Conservation (phyloP, 2,888 invertebrate species). For the Lasius platythorax region DNA sequence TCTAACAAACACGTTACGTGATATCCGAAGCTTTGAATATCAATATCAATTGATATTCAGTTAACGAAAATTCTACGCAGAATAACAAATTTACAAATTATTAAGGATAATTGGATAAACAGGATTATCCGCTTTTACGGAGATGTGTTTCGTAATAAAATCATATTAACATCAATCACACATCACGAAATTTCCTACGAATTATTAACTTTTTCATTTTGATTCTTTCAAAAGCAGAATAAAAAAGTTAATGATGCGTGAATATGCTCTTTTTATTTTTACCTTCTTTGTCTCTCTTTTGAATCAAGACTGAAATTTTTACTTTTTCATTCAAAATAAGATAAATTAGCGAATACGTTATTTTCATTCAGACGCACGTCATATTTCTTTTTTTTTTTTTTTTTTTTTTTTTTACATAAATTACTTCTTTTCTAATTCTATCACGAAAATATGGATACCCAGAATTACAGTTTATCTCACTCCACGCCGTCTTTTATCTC, state of each 20-base stretch:
- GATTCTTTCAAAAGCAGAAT: not conserved
- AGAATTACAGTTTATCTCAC: not conserved
- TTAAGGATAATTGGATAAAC: not conserved
- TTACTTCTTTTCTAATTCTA: not conserved
- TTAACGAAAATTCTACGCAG: not conserved
- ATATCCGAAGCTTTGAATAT: slow-evolving; percentile 8
- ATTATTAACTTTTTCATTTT: not conserved
- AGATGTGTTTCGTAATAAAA: not conserved
- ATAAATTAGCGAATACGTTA: not conserved
- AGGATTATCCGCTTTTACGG: not conserved
- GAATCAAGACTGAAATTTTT: not conserved
- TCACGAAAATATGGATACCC: not conserved
- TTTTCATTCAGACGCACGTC: not conserved
- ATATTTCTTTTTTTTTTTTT: too few species aligned
- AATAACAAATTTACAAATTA: not conserved
- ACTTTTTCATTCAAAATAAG: not conserved
- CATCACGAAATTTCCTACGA: not conserved
- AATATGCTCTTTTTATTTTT: not conserved
- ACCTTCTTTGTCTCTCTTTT: not conserved
- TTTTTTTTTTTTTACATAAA: not conserved
- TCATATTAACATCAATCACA: not conserved
- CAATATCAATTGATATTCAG: not conserved
- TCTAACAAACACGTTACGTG: slow-evolving; percentile 9
- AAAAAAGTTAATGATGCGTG: too few species aligned
- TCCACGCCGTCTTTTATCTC: not conserved